These are phyloP conservation scores for Triplophysa dalaica DNA, from an alignment of 2,113 vertebrate species.

Conservation along the genomic window DNA sequence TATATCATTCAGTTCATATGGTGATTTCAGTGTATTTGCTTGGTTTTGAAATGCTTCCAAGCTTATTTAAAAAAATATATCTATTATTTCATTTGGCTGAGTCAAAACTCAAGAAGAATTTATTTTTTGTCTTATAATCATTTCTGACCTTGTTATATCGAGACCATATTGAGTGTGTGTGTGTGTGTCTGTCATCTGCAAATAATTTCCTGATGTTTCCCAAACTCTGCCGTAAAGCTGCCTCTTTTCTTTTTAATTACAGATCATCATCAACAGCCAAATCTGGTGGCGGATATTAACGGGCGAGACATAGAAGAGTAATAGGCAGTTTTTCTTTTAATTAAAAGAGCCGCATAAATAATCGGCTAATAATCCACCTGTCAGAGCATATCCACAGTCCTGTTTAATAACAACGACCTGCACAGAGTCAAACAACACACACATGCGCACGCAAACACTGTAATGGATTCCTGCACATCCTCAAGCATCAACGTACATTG, in stretches of 20 bases:
- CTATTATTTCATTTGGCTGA: background rate
- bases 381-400: conserved; percentile 72
- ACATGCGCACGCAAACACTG: background rate
- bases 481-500: background rate
- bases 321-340: conserved; percentile 81
- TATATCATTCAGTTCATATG: too few relatives aligned
- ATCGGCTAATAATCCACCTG: conserved; percentile 78
- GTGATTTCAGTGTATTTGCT: too few relatives aligned
- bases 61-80: background rate
- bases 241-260: conserved; percentile 67
- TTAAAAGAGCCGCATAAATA: conserved; percentile 81
- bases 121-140: conserved; percentile 4
- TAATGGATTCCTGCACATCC: background rate
- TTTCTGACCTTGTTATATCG: background rate
- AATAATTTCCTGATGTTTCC: conserved; percentile 42
- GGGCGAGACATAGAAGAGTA: conserved; percentile 74
- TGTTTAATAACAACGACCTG: conserved; percentile 65
- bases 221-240: conserved; percentile 16
- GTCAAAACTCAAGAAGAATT: background rate
- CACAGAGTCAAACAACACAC: conserved; percentile 20
- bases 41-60: background rate
- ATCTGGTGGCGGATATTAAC: conserved; percentile 73
- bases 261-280: conserved; percentile 65
- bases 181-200: conserved; percentile 38
- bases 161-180: background rate